Conservation (phyloP, 1,140 invertebrate species). For the Ceratina australensis region DNA sequence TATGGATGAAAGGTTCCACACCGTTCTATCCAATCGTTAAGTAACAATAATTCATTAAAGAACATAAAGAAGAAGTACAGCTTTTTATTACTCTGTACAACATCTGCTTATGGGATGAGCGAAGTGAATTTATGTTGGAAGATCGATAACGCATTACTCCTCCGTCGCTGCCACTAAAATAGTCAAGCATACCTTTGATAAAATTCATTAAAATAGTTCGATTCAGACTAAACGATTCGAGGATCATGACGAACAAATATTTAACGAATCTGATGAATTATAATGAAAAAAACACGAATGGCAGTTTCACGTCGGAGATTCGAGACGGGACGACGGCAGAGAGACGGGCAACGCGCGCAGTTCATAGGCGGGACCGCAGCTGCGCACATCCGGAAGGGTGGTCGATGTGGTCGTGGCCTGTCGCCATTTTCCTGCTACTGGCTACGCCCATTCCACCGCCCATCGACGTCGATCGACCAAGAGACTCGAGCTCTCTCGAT, state of each 20-base stretch:
- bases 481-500: constrained; percentile 39
- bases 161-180: too few relatives aligned
- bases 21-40: background rate
- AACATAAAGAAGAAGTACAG: background rate
- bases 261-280: too few relatives aligned
- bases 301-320: constrained; percentile 7
- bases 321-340: background rate
- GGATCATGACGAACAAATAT: too few relatives aligned
- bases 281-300: too few relatives aligned
- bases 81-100: background rate
- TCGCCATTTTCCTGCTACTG: constrained; percentile 53
- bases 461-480: constrained; percentile 46
- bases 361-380: constrained; percentile 37
- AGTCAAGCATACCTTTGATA: background rate
- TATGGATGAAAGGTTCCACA: background rate
- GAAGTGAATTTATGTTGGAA: background rate
- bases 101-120: fast-evolving
- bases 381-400: constrained; percentile 45
- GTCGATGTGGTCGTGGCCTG: background rate
- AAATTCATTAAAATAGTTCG: background rate
- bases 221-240: background rate
- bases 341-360: constrained; percentile 43
- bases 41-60: background rate
- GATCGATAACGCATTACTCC: too few relatives aligned
- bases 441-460: constrained; percentile 25